Conservation (phyloP, 2,888 invertebrate species). For the Apoda limacodes region DNA sequence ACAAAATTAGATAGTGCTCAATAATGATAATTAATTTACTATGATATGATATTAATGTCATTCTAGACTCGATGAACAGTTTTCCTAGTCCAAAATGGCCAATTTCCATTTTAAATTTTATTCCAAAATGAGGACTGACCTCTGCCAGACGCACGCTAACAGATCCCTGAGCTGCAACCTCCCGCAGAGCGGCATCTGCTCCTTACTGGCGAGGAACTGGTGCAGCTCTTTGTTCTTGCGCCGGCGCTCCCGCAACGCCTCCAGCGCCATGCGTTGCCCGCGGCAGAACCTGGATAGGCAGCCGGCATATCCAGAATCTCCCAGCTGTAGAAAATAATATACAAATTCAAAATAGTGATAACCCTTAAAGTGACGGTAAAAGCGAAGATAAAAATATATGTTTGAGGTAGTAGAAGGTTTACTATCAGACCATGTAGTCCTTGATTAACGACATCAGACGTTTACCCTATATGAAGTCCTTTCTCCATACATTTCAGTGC, state of each 20-base stretch:
- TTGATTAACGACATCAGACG: too few species aligned
- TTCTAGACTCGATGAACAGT: background rate
- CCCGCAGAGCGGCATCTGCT: conserved; percentile 84
- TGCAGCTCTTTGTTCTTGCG: conserved; percentile 84
- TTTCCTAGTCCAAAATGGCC: background rate
- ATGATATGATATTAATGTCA: background rate
- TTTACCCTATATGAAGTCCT: too few species aligned
- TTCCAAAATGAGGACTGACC: conserved; percentile 30
- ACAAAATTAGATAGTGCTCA: too few species aligned
- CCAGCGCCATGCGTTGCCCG: conserved; percentile 88
- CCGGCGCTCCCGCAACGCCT: conserved; percentile 79
- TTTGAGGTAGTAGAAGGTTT: too few species aligned
- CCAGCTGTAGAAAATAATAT: conserved; percentile 72
- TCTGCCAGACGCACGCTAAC: conserved; percentile 62
- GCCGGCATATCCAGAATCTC: conserved; percentile 79
- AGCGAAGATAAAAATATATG: too few species aligned
- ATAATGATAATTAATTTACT: too few species aligned
- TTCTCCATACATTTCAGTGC: too few species aligned
- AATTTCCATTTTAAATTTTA: background rate
- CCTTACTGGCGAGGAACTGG: conserved; percentile 80
- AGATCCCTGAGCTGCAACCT: conserved; percentile 87
- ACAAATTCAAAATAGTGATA: too few species aligned
- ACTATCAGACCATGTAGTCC: too few species aligned
- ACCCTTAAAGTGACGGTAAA: too few species aligned
- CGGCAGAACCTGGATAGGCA: conserved; percentile 86